A percentile compares a stretch with the other conserved stretches of the same genome.
These are phyloP conservation scores for Ptiloglossa arizonensis DNA, from an alignment of 1,140 invertebrate species.

Conservation along the genomic window DNA sequence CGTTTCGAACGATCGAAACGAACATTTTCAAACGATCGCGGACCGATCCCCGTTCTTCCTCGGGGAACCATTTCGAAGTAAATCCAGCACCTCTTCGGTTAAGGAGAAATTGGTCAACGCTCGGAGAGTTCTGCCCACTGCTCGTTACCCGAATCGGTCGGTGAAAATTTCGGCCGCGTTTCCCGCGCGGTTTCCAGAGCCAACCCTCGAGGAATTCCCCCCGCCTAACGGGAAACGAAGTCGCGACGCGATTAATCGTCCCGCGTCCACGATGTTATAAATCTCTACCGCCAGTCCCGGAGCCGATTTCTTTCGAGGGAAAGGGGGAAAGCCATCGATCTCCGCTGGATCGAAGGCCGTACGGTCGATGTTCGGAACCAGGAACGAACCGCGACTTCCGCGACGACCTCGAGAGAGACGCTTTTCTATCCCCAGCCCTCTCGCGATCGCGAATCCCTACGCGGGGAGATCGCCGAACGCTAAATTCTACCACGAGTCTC, in stretches of 20 bases:
- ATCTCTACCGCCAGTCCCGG: not conserved
- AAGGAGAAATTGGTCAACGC: too few relatives aligned
- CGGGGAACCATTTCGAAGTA: too few relatives aligned
- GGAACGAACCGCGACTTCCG: slow-evolving; percentile 12
- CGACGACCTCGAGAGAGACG: not conserved
- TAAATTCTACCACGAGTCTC: too few relatives aligned
- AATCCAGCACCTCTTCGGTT: too few relatives aligned
- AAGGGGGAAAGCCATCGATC: slow-evolving; percentile 27
- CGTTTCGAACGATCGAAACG: too few relatives aligned
- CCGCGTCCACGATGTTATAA: not conserved
- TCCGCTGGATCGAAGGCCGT: slow-evolving; percentile 19
- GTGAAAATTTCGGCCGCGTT: too few relatives aligned
- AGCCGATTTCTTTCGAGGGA: not conserved
- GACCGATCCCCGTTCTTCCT: too few relatives aligned
- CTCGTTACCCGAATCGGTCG: too few relatives aligned
- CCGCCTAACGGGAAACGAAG: not conserved
- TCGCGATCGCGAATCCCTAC: not conserved
- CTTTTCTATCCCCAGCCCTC: not conserved
- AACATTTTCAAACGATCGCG: too few relatives aligned
- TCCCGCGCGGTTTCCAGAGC: too few relatives aligned
- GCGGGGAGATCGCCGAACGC: too few relatives aligned
- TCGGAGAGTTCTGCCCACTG: too few relatives aligned
- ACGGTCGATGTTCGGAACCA: not conserved
- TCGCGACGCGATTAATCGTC: not conserved
- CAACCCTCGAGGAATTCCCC: not conserved